phyloP scores from a whole-genome alignment of 2,888 invertebrate species.

The Acrocera orbiculus region DNA sequence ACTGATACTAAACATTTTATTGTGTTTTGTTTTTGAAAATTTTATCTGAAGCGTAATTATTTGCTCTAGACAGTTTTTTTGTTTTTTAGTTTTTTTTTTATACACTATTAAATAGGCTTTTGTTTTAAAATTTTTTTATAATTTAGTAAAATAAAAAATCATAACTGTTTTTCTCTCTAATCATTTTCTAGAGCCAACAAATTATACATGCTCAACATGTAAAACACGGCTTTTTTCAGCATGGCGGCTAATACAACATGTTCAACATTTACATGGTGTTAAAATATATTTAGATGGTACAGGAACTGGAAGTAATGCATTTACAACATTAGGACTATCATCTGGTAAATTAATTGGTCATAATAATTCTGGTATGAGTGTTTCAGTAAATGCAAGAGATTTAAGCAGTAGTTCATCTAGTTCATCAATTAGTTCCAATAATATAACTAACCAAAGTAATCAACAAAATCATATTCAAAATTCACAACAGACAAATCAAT shows the following conservation, averaged over 20 bases:
- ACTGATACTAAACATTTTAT: no score
- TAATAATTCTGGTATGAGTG: slow-evolving; percentile 6
- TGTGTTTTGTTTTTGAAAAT: no score
- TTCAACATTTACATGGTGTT: slow-evolving; percentile 83
- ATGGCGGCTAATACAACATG: slow-evolving; percentile 89
- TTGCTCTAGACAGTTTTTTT: no score
- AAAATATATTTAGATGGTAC: slow-evolving; percentile 70
- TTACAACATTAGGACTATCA: slow-evolving; percentile 12
- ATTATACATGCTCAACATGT: slow-evolving; percentile 88
- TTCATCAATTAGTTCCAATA: slow-evolving; percentile 12
- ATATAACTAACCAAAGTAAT: slow-evolving; percentile 13
- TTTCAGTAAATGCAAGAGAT: slow-evolving; percentile 5
- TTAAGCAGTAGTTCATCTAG: slow-evolving; percentile 10
- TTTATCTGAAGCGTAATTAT: no score
- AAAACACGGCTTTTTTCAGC: slow-evolving; percentile 83
- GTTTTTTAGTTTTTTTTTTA: no score
- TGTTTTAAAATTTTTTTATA: no score
- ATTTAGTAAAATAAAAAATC: background rate
- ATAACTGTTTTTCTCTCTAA: slow-evolving; percentile 18
- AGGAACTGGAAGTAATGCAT: slow-evolving; percentile 16
- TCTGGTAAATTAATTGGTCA: slow-evolving; percentile 10
- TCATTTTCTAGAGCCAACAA: slow-evolving; percentile 65
- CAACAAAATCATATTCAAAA: slow-evolving; percentile 22
- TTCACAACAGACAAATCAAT: slow-evolving; percentile 41
- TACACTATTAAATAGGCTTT: no score